phyloP scores from a whole-genome alignment of 2,888 invertebrate genomes.

The Catocala sponsa region DNA sequence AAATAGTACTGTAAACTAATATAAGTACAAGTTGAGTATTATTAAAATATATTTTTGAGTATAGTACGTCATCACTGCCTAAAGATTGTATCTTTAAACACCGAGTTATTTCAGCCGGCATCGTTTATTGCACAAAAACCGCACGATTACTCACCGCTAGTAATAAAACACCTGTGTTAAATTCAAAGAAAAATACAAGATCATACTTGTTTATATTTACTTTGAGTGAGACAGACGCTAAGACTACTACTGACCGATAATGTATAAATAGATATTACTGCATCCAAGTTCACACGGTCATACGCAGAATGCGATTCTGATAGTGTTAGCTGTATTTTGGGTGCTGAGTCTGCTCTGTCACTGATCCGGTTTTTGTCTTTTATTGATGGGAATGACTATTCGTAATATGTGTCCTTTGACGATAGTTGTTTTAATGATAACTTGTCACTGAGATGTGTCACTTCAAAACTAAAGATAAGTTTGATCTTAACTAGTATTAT shows the following conservation, averaged over 20 bases:
- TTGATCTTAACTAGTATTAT: too few relatives aligned
- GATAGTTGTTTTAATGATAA: too few relatives aligned
- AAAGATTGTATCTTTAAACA: too few relatives aligned
- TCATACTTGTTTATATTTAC: conserved; percentile 22
- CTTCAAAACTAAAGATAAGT: too few relatives aligned
- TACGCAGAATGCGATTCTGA: background rate
- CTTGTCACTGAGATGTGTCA: too few relatives aligned
- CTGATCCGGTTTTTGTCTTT: background rate
- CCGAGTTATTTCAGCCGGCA: background rate
- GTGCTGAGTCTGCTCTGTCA: background rate
- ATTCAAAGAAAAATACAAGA: conserved; percentile 24
- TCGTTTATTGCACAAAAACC: background rate
- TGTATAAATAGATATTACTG: conserved; percentile 9
- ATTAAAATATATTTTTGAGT: too few relatives aligned
- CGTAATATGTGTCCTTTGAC: too few relatives aligned
- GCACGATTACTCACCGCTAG: conserved; percentile 16
- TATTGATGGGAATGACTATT: background rate
- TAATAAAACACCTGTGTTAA: conserved; percentile 12
- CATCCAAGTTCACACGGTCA: background rate
- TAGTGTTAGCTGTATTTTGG: background rate
- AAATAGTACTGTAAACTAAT: too few relatives aligned
- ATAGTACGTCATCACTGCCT: too few relatives aligned
- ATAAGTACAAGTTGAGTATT: too few relatives aligned
- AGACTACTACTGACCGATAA: conserved; percentile 11
- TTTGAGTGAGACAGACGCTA: background rate